Conservation (phyloP, 2,113 vertebrate genomes). For the Heterochromis multidens region DNA sequence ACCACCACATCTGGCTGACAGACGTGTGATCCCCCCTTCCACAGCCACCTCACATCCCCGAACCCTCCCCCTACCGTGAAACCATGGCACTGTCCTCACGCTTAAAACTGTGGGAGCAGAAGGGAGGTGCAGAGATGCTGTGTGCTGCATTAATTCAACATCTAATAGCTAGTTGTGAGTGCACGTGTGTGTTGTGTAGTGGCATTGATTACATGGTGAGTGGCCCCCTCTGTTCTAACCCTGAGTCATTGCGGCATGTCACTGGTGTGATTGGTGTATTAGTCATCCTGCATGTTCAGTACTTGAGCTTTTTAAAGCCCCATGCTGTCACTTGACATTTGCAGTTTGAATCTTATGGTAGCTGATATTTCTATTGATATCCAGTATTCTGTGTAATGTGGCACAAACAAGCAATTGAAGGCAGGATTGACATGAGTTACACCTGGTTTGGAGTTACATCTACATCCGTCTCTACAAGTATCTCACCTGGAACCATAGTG, state of each 20-base stretch:
- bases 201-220: background rate
- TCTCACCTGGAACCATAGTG: too few relatives aligned
- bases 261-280: background rate
- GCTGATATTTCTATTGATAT: background rate
- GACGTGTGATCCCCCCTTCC: background rate
- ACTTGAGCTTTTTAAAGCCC: background rate
- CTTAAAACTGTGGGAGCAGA: conserved; percentile 96
- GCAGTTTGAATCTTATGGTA: background rate
- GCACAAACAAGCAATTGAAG: too few relatives aligned
- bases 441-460: too few relatives aligned
- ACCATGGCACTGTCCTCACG: conserved; percentile 95
- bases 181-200: background rate
- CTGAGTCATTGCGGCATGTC: background rate
- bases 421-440: too few relatives aligned
- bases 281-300: conserved; percentile 25
- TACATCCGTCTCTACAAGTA: too few relatives aligned
- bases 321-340: background rate
- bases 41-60: background rate
- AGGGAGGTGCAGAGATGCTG: conserved; percentile 82
- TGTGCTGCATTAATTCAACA: background rate
- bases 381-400: too few relatives aligned
- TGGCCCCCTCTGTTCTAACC: background rate
- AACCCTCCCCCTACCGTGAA: background rate
- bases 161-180: background rate
- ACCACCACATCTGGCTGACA: conserved; percentile 55